phyloP scores from a whole-genome alignment of 2,113 vertebrate genomes.

The Garra rufa region DNA sequence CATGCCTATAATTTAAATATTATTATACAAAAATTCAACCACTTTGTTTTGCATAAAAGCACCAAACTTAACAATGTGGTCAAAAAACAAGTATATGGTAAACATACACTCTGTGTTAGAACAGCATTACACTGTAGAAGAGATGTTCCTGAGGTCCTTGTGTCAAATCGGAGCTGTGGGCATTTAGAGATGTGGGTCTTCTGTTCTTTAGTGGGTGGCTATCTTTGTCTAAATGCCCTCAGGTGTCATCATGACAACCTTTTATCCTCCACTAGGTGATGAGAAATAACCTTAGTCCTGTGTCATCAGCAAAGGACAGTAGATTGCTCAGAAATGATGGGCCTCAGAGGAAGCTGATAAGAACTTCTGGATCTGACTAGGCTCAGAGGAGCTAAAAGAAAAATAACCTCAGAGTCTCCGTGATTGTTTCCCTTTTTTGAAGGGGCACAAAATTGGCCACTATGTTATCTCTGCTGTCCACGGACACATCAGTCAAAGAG shows the following conservation, averaged over 20 bases:
- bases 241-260: slow-evolving; percentile 26
- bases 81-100: no score
- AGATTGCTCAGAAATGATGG: slow-evolving; percentile 70
- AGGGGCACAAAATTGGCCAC: slow-evolving; percentile 72
- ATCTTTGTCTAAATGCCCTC: slow-evolving; percentile 32
- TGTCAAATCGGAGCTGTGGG: background rate
- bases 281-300: slow-evolving; percentile 64
- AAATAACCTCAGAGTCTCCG: slow-evolving; percentile 56
- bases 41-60: no score
- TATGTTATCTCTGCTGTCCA: slow-evolving; percentile 78
- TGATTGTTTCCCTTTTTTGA: slow-evolving; percentile 68
- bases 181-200: background rate
- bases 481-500: slow-evolving; percentile 74
- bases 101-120: background rate
- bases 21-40: no score
- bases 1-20: no score
- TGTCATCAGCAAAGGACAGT: slow-evolving; percentile 63
- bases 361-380: slow-evolving; percentile 71
- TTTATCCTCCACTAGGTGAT: slow-evolving; percentile 42
- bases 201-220: slow-evolving; percentile 34
- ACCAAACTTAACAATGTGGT: no score
- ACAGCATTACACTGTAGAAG: background rate
- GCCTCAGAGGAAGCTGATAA: slow-evolving; percentile 69
- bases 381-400: slow-evolving; percentile 60
- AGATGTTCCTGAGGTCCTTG: background rate